phyloP scores from a whole-genome alignment of 2,113 vertebrate species.

The Gambusia holbrooki region DNA sequence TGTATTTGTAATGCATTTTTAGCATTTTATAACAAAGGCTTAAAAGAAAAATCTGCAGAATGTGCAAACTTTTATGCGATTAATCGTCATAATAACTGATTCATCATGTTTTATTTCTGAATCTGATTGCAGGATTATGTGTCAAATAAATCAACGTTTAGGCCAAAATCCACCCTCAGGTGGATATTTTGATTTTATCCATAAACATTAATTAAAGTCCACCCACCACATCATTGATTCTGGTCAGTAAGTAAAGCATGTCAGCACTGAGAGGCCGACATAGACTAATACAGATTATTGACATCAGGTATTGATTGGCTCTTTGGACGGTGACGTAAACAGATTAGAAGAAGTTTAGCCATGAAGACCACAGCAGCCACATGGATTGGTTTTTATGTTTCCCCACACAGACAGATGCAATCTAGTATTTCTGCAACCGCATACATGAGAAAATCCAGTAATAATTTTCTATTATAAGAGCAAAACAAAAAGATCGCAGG shows the following conservation, averaged over 20 bases:
- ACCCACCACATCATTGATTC: conserved; percentile 46
- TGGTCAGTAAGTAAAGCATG: conserved; percentile 57
- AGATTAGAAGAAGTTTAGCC: conserved; percentile 26
- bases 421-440: neutral
- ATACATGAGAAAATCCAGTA: conserved; percentile 22
- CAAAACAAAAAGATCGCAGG: too few relatives aligned
- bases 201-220: conserved; percentile 2
- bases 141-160: conserved; percentile 33
- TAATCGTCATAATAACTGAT: too few relatives aligned
- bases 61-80: too few relatives aligned
- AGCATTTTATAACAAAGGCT: too few relatives aligned
- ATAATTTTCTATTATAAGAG: neutral
- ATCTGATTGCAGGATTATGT: neutral
- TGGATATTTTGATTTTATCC: neutral
- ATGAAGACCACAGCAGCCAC: conserved; percentile 18
- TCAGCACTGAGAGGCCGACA: conserved; percentile 36
- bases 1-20: too few relatives aligned
- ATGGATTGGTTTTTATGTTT: neutral
- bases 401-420: conserved; percentile 4
- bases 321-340: conserved; percentile 31
- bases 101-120: neutral
- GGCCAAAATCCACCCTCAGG: conserved; percentile 9
- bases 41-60: too few relatives aligned
- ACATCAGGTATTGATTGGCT: conserved; percentile 49
- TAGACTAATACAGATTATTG: conserved; percentile 54